phyloP scores from a whole-genome alignment of 2,113 vertebrate genomes.

The Spizaetus ornatus region DNA sequence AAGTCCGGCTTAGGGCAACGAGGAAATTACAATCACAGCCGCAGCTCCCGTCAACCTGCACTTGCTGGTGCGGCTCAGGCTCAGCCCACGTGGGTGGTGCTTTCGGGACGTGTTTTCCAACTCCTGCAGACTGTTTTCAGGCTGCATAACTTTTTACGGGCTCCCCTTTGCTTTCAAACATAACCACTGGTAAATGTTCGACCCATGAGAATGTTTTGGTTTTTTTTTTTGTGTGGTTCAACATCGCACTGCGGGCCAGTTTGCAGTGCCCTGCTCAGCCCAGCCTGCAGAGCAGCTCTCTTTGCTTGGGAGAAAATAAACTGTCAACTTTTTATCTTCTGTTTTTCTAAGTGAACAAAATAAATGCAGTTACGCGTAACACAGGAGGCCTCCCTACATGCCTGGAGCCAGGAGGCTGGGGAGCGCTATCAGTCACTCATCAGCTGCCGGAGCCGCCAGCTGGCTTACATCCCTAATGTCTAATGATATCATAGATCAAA shows the following conservation, averaged over 20 bases:
- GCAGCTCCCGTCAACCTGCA: neutral
- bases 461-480: slow-evolving; percentile 8
- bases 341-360: neutral
- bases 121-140: neutral
- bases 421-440: neutral
- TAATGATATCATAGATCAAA: slow-evolving; percentile 41
- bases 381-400: neutral
- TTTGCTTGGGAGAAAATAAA: neutral
- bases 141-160: neutral
- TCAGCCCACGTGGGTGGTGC: neutral
- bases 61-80: neutral
- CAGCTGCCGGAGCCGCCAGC: neutral
- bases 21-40: neutral
- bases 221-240: neutral
- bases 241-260: accelerated
- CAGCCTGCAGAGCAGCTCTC: neutral
- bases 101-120: neutral
- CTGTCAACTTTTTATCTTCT: neutral
- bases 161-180: neutral
- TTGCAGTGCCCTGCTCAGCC: neutral
- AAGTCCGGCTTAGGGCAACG: neutral
- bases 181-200: neutral
- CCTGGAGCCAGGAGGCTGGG: neutral
- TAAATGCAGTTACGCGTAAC: neutral
- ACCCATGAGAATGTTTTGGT: neutral